phyloP scores from a whole-genome alignment of 2,113 vertebrate genomes.

The Isurus oxyrinchus region DNA sequence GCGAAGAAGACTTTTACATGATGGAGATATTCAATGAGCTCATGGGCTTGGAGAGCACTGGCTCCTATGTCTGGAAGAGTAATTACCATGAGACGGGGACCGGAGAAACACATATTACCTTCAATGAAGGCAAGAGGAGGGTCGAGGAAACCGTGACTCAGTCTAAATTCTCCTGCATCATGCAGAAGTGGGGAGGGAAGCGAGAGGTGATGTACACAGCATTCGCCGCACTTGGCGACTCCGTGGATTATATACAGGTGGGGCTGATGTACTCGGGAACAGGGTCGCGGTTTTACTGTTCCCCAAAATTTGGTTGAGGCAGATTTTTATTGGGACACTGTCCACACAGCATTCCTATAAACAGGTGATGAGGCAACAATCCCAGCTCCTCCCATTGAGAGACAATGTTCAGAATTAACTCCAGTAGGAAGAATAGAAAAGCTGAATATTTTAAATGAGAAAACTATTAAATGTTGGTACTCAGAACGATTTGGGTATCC shows the following conservation, averaged over 20 bases:
- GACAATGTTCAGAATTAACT: too few species aligned
- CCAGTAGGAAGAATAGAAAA: too few species aligned
- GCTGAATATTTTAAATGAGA: too few species aligned
- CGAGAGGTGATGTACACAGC: constrained; percentile 98
- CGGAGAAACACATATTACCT: constrained; percentile 57
- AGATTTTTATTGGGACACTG: not conserved
- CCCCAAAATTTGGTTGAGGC: not conserved
- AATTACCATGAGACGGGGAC: constrained; percentile 75
- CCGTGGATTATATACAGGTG: constrained; percentile 95
- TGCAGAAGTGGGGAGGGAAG: constrained; percentile 98
- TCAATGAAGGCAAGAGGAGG: constrained; percentile 53
- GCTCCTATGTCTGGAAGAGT: constrained; percentile 82
- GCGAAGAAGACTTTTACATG: constrained; percentile 88
- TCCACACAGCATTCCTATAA: not conserved
- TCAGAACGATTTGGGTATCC: too few species aligned
- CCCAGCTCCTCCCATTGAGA: too few species aligned
- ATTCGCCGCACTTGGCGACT: constrained; percentile 85
- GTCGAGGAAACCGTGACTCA: constrained; percentile 68
- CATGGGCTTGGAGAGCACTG: constrained; percentile 71
- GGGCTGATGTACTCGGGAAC: not conserved
- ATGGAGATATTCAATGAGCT: constrained; percentile 94
- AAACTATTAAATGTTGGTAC: too few species aligned
- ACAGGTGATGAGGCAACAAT: not conserved
- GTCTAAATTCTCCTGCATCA: constrained; percentile 79
- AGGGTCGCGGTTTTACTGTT: not conserved